These are phyloP conservation scores for Reticulitermes lucifugus DNA, from an alignment of 2,888 invertebrate genomes.

Conservation along the genomic window DNA sequence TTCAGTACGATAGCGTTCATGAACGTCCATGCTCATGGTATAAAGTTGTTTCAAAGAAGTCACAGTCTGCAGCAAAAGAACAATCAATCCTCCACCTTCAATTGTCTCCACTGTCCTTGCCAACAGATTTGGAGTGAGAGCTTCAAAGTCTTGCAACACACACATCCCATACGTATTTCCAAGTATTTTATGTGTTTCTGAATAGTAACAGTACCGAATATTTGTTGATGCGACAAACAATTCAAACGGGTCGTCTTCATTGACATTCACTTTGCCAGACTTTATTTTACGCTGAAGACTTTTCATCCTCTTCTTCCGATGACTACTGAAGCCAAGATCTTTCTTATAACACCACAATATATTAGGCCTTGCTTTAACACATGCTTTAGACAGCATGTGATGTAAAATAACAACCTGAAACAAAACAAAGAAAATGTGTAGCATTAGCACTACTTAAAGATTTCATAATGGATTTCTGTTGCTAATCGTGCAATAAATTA, in stretches of 20 bases:
- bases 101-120: slow-evolving; percentile 98
- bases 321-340: slow-evolving; percentile 91
- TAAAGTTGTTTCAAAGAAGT: slow-evolving; percentile 93
- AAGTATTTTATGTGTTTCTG: slow-evolving; percentile 96
- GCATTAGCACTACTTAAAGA: too few species aligned
- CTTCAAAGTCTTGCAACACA: slow-evolving; percentile 89
- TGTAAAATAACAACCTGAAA: slow-evolving; percentile 93
- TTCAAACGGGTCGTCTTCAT: slow-evolving; percentile 97
- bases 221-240: slow-evolving; percentile 95
- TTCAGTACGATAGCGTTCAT: slow-evolving; percentile 94
- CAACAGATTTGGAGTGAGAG: slow-evolving; percentile 94
- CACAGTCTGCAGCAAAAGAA: slow-evolving; percentile 87
- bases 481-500: too few species aligned
- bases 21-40: slow-evolving; percentile 98
- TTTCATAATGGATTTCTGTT: too few species aligned
- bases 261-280: slow-evolving; percentile 87
- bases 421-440: slow-evolving; percentile 42
- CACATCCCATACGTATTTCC: slow-evolving; percentile 98
- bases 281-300: slow-evolving; percentile 84
- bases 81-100: slow-evolving; percentile 94
- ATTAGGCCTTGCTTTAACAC: slow-evolving; percentile 90
- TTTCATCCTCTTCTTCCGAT: slow-evolving; percentile 93
- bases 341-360: slow-evolving; percentile 99
- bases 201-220: slow-evolving; percentile 97
- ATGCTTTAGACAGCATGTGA: slow-evolving; percentile 96